phyloP scores from a whole-genome alignment of 30 jellyfish, hydroid and myxozoan genomes.

The Morbakka virulenta region DNA sequence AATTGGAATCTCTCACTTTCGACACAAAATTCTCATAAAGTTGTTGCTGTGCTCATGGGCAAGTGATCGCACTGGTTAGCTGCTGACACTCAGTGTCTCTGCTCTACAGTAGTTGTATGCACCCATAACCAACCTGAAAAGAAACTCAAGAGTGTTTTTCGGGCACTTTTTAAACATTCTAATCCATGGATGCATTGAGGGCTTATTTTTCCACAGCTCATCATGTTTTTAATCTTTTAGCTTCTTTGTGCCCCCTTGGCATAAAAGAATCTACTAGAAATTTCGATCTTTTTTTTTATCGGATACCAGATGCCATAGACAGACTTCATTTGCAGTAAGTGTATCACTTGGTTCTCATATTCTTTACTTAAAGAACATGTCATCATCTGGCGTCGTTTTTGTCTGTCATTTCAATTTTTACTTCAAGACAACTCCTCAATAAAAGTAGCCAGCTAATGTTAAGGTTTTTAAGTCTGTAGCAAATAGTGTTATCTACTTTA shows the following conservation, averaged over 20 bases:
- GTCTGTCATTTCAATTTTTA: background rate
- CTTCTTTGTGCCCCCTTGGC: too few species aligned
- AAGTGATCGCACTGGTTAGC: constrained; percentile 61
- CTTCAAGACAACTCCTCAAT: background rate
- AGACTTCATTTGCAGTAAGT: constrained; percentile 50
- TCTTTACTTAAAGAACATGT: constrained; percentile 27
- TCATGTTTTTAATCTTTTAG: too few species aligned
- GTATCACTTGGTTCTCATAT: constrained; percentile 39
- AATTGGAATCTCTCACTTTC: constrained; percentile 39
- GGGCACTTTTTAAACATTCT: constrained; percentile 19
- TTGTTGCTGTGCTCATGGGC: constrained; percentile 30
- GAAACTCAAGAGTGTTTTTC: constrained; percentile 22
- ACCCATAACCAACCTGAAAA: constrained; percentile 43
- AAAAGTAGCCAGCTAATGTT: background rate
- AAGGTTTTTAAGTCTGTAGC: background rate
- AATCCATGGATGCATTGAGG: constrained; percentile 54
- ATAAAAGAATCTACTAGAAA: too few species aligned
- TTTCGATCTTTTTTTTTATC: too few species aligned
- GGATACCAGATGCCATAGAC: constrained; percentile 41
- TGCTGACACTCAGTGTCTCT: constrained; percentile 57
- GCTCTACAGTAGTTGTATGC: constrained; percentile 27
- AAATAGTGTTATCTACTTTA: too few species aligned
- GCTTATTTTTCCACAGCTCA: constrained; percentile 29
- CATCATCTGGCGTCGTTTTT: constrained; percentile 31
- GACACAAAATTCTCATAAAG: constrained; percentile 12